These are phyloP conservation scores for Rhinella marina DNA, from an alignment of 2,797 vertebrate species.

Conservation along the genomic window DNA sequence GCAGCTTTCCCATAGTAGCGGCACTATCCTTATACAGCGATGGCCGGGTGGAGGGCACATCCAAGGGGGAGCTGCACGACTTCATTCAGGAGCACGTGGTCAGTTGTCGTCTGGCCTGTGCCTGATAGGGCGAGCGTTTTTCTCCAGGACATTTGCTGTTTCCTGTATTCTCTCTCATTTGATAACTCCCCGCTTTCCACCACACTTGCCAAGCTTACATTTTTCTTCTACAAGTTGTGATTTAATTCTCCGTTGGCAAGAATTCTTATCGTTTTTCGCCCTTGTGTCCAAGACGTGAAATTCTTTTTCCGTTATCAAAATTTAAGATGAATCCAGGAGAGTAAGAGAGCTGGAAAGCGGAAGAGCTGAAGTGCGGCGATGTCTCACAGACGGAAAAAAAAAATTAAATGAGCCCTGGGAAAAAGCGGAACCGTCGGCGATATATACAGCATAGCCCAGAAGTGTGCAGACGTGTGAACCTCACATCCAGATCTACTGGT, in stretches of 20 bases:
- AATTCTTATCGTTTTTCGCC: conserved; percentile 23
- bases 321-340: background rate
- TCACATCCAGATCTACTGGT: background rate
- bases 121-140: background rate
- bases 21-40: no score
- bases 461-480: background rate
- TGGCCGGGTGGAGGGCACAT: no score
- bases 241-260: background rate
- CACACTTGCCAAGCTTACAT: background rate
- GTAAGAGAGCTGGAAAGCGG: background rate
- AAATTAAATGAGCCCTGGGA: background rate
- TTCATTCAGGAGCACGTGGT: no score
- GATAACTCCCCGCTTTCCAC: background rate
- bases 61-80: background rate
- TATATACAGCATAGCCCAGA: background rate
- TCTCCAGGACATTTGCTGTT: background rate
- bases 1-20: no score
- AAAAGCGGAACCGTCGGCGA: background rate
- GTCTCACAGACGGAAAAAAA: background rate
- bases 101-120: background rate
- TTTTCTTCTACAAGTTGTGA: background rate
- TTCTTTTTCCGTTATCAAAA: conserved; percentile 19
- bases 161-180: background rate
- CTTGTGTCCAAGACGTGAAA: conserved; percentile 19
- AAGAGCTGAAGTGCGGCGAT: background rate